A percentile compares a stretch with the other conserved stretches of the same genome.
Conservation (phyloP, 2,888 invertebrate species). For the Chrysotoxum bicinctum region DNA sequence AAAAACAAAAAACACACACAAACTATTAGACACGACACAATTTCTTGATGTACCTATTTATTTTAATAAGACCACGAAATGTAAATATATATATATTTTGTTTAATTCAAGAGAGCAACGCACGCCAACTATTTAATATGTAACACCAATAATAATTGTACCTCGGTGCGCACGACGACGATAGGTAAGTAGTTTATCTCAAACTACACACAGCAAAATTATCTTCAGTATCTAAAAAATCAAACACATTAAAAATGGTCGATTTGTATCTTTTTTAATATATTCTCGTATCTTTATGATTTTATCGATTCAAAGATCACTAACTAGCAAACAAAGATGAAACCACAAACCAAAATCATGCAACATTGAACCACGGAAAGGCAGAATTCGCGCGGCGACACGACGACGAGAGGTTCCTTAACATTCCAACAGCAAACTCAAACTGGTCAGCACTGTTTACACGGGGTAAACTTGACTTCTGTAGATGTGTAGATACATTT, state of each 20-base stretch:
- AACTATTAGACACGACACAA: neutral
- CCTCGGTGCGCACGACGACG: constrained; percentile 30
- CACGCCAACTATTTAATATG: constrained; percentile 48
- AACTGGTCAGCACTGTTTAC: constrained; percentile 73
- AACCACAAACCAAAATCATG: constrained; percentile 4
- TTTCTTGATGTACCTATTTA: neutral
- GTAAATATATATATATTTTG: neutral
- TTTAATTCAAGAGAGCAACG: neutral
- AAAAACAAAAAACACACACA: neutral
- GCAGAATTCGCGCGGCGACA: constrained; percentile 46
- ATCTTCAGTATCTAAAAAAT: constrained; percentile 56
- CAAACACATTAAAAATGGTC: constrained; percentile 24
- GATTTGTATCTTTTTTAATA: constrained; percentile 21
- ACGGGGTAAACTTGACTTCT: constrained; percentile 71
- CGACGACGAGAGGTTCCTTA: constrained; percentile 49
- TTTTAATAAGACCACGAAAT: neutral
- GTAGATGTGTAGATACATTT: constrained; percentile 67
- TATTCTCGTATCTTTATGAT: constrained; percentile 13
- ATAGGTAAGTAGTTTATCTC: constrained; percentile 24
- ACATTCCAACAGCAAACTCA: constrained; percentile 69
- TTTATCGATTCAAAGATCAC: constrained; percentile 54
- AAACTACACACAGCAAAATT: constrained; percentile 14
- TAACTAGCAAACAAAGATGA: neutral
- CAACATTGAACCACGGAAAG: constrained; percentile 26
- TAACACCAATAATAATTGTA: neutral